Evolutionary conservation across 2,888 invertebrate genomes (phyloP), one percentile per base, ranked within the genome.

Genomic region (Graphium colonna): DNA sequence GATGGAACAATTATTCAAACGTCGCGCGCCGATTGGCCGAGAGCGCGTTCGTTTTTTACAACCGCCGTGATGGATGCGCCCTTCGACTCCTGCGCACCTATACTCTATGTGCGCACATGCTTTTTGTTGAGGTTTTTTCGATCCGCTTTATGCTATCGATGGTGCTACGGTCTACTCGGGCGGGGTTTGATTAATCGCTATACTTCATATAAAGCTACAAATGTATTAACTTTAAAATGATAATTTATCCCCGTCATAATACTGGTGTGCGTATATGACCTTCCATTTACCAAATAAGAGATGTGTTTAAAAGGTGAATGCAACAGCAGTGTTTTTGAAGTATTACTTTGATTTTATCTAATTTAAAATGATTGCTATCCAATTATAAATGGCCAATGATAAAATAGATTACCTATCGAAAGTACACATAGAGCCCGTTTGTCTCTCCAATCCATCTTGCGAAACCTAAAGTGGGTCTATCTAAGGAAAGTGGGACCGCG

Each of bases 1-100:
- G 75, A 78, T 75, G 79, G 85, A 82, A 86, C 86, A 86, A 88
- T 88, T 89, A 89, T 89, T 88, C 83, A 85, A 88, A 88, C 77
- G 73, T 69, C 66, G 76, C 67, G 63, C 71, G 62, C 65, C 67
- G 73, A 88, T 88, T 89, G 88, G 88, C 65, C 71, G 67, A 61
- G 60, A 65, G 62, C 65, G 58, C 65, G 66, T 71, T 33, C 69
- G 74, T 81, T 85, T 85, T 86, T 86, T 82, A 77, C 72, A 73
- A 71, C 71, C 78, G 85, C 82, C 83, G 75, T 86, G 87, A 89
- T 86, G 79, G 84, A 84, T 86, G 77, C 84, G 81, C 83, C 85
- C 85, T 84, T 82, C 84, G 79, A 83, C 85, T 82, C 86, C 65
- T 73, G 86, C 86, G 86, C 86, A 52, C 12, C 51, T 41, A 52